These are phyloP conservation scores for Drosophila bocki DNA, from an alignment of 1,140 invertebrate species.

Conservation along the genomic window DNA sequence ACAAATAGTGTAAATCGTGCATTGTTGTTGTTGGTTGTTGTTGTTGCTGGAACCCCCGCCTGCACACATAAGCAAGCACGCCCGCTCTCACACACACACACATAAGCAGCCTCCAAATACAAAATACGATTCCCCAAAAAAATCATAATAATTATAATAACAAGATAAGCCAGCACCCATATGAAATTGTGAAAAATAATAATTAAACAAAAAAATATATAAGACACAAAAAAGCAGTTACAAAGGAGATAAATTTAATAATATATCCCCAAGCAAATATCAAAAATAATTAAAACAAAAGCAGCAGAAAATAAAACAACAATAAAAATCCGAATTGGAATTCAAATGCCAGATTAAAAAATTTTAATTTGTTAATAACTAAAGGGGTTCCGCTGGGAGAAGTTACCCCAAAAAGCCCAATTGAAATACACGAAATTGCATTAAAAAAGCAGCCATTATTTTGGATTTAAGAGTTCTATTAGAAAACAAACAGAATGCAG, in stretches of 20 bases:
- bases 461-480: constrained; percentile 8
- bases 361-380: background rate
- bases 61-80: constrained; percentile 16
- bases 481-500: constrained; percentile 88
- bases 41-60: constrained; percentile 33
- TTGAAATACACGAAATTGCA: background rate
- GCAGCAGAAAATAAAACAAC: background rate
- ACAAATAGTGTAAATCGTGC: constrained; percentile 32
- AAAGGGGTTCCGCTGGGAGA: background rate
- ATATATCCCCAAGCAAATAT: background rate
- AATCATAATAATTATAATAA: constrained; percentile 10
- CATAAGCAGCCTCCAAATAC: constrained; percentile 11
- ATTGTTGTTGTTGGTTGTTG: constrained; percentile 35
- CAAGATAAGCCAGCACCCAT: constrained; percentile 29
- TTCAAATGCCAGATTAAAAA: background rate
- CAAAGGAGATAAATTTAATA: background rate
- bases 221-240: constrained; percentile 28
- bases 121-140: constrained; percentile 5
- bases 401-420: background rate
- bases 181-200: background rate
- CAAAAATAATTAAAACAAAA: background rate
- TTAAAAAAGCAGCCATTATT: constrained; percentile 12
- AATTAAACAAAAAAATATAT: background rate
- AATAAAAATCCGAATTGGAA: background rate
- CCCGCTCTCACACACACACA: constrained; percentile 10